Base-by-base conservation (phyloP, 2,888 invertebrate genomes). In the Julus scandinavius region DNA sequence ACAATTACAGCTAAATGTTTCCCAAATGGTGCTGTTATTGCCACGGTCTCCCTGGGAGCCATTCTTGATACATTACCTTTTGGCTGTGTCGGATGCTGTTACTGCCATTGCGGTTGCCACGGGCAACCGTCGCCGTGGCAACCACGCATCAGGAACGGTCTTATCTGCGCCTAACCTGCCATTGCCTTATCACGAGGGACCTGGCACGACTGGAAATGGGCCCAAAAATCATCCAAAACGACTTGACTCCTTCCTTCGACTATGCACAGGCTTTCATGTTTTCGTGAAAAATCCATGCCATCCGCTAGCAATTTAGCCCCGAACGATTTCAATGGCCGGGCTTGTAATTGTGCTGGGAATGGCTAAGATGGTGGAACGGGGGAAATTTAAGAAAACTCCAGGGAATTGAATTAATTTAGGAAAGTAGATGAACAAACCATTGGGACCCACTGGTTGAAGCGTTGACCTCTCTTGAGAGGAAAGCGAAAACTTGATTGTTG, bases 1-100 rank as follows among this genome's bases (percentile, higher is more conserved):
- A 72, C 72, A 72, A 72, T 72, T 72, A 72, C 72, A 72, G 72
- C 72, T 72, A 72, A 72, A 72, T 72, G 72, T 72, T 72, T 72
- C 72, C 72, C 72, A 72, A 72, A 72, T 72, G 72, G 72, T 72
- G 72, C 72, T 72, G 72, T 72, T 72, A 72, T 72, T 72, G 72
- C 72, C 72, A 72, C 72, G 72, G 72, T 72, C 72, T 72, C 72
- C 72, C 72, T 72, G 72, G 72, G 72, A 72, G 72, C 29, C 72
- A 72, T 72, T 72, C 72, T 29, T 72, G 72, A 72, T 72, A 72
- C 72, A 72, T 72, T 72, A 72, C 72, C 72, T 72, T 72, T 72
- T 72, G 72, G 9, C 72, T 72, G 72, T 29, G 72, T 72, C 72
- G 72, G 72, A 72, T 72, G 72, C 72, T 72, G 72, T 72, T 72